Base-by-base conservation (phyloP, 2,888 invertebrate species). In the Cephus sareptanus region DNA sequence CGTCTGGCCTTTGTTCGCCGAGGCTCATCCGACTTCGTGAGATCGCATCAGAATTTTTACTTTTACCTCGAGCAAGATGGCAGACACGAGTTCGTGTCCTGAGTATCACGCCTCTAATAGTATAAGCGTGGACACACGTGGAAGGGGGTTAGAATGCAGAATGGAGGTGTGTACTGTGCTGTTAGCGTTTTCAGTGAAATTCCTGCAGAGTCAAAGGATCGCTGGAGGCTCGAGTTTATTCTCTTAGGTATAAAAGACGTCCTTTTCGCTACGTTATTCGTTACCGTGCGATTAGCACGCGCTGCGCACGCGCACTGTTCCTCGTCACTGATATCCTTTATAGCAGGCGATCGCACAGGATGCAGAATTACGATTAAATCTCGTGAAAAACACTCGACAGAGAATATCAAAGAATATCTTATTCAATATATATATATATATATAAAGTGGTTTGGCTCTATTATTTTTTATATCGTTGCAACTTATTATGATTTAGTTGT, bases 111-210 rank as follows among this genome's bases (percentile, higher is more conserved):
- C 56, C 56, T 56, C 23, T 56, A 56, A 56, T 56, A 82, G 77
- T 81, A 82, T 81, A 81, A 78, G 80, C 81, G 79, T 74, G 79
- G 79, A 81, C 79, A 82, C 80, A 79, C 76, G 79, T 80, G 82
- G 83, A 81, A 84, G 81, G 83, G 23, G 56, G 9, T 56, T 80
- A 85, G 85, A 85, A 83, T 85, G 85, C 82, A 85, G 85, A 85
- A 85, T 84, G 80, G 80, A 85, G 85, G 85, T 85, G 85, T 85
- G 85, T 83, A 84, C 81, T 82, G 78, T 78, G 79, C 80, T 76
- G 84, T 83, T 82, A 84, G 75, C 81, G 83, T 85, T 85, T 85
- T 83, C 79, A 85, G 83, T 85, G 83, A 78, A 84, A 85, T 85
- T 85, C 85, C 81, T 85, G 80, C 82, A 83, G 85, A 85, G 84